These are phyloP conservation scores for Epinotia bilunana DNA, from an alignment of 2,888 invertebrate genomes.

Conservation along the genomic window DNA sequence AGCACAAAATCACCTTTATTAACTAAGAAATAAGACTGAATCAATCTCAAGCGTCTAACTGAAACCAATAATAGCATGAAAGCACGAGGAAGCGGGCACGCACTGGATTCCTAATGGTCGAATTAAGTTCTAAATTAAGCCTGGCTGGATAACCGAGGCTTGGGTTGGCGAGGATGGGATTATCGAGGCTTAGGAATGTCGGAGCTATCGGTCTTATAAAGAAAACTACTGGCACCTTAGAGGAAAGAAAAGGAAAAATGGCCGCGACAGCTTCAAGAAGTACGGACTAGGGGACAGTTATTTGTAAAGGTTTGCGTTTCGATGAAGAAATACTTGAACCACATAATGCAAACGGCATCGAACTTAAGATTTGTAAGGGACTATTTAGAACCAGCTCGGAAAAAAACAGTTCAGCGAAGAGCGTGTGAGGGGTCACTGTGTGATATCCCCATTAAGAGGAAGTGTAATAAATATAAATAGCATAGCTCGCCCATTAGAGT, in stretches of 20 bases:
- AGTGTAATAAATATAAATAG: no score
- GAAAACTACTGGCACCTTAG: slow-evolving; percentile 9
- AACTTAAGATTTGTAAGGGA: not conserved
- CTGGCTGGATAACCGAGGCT: slow-evolving; percentile 19
- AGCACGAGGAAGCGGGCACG: slow-evolving; percentile 65
- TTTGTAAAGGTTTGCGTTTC: not conserved
- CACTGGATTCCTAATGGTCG: slow-evolving; percentile 40
- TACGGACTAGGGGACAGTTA: not conserved
- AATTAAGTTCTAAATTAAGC: slow-evolving; percentile 22
- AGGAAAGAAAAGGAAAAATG: slow-evolving; percentile 1
- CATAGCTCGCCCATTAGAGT: no score
- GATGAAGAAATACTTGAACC: not conserved
- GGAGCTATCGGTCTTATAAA: slow-evolving; percentile 18
- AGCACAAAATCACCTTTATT: not conserved
- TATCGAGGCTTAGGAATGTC: slow-evolving; percentile 12
- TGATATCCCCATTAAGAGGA: no score
- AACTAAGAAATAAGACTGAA: not conserved
- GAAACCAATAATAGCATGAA: slow-evolving; percentile 62
- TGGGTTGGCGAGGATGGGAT: no score
- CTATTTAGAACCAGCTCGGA: no score
- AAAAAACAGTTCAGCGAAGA: no score
- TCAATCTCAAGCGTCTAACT: not conserved
- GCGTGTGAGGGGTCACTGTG: no score
- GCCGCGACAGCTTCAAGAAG: not conserved
- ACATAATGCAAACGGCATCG: not conserved